Evolutionary conservation across 2,113 vertebrate species (phyloP).

Genomic region (Columba janthina): DNA sequence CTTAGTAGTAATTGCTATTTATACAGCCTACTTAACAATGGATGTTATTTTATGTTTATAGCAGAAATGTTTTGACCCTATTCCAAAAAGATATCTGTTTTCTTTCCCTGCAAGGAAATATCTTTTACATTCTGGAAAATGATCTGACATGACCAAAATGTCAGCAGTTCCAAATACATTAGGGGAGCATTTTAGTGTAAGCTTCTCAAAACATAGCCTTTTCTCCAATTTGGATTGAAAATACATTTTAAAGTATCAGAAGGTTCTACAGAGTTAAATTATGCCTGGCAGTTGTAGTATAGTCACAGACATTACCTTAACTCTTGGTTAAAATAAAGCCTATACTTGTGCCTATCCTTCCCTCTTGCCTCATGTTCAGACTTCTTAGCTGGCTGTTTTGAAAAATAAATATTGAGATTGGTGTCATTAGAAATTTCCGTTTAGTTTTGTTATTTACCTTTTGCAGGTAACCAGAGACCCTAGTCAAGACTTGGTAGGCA

Average conservation of each 20-base stretch:
- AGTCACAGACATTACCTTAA: neutral
- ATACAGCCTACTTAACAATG: neutral
- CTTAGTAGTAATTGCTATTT: neutral
- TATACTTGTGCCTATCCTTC: neutral
- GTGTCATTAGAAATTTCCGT: neutral
- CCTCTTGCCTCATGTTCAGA: neutral
- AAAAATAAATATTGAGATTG: neutral
- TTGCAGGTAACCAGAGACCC: neutral
- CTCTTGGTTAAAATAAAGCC: neutral
- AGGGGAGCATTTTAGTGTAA: neutral
- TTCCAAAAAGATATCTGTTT: neutral
- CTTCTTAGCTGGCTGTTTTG: neutral
- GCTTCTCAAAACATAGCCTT: neutral
- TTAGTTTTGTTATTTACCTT: neutral
- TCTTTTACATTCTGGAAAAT: neutral
- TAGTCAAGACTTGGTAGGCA: neutral
- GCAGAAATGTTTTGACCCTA: neutral
- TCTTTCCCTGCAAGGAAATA: neutral
- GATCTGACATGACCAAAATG: neutral
- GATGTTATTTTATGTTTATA: neutral
- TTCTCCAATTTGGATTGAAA: neutral
- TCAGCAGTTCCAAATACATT: neutral
- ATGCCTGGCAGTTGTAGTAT: neutral
- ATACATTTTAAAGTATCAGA: neutral
- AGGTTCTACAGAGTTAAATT: neutral